Percentiles rank a stretch among this genome's conserved stretches.
Conservation (phyloP, 92 coral and sea anemone genomes). For the Parazoanthus atlanticus region DNA sequence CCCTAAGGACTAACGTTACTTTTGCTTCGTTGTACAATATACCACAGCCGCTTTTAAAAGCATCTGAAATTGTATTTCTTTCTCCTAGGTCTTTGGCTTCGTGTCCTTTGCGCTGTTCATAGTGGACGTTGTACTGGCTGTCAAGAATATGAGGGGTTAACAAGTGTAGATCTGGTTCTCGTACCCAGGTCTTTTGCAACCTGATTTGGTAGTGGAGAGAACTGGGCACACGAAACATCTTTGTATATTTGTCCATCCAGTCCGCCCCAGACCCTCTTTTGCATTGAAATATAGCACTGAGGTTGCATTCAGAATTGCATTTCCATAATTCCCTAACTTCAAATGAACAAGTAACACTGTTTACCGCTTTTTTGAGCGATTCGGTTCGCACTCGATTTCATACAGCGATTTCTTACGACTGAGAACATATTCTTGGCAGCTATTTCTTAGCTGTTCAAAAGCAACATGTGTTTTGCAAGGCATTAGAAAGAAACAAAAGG, state of each 20-base stretch:
- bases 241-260: not conserved
- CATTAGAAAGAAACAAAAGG: too few relatives aligned
- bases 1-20: not conserved
- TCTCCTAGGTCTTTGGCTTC: not conserved
- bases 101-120: slow-evolving; percentile 16
- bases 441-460: too few relatives aligned
- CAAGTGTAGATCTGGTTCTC: not conserved
- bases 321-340: too few relatives aligned
- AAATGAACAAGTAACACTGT: too few relatives aligned
- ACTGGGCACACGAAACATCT: not conserved
- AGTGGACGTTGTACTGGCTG: slow-evolving; percentile 2
- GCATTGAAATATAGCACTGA: not conserved
- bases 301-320: not conserved
- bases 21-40: not conserved
- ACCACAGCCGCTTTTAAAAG: too few relatives aligned
- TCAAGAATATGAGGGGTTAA: slow-evolving; percentile 17
- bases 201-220: not conserved
- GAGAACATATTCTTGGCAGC: too few relatives aligned
- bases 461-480: too few relatives aligned
- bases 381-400: too few relatives aligned
- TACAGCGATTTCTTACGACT: too few relatives aligned
- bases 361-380: too few relatives aligned
- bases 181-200: not conserved
- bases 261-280: not conserved
- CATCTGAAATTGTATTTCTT: not conserved